phyloP scores from a whole-genome alignment of 2,113 vertebrate species.

The human region GRCh38 chr22:49331001-49331500 shows the following conservation, averaged over 20 bases:
- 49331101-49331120: neutral
- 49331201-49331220: constrained; percentile 78
- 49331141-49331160: neutral
- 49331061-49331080: accelerated
- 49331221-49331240: constrained; percentile 86
- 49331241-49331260: constrained; percentile 85
- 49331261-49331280: constrained; percentile 80
- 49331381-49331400: neutral
- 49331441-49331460: neutral
- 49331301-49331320: constrained; percentile 64
- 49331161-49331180: neutral
- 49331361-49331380: neutral
- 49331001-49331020: accelerated
- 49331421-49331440: neutral
- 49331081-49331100: accelerated
- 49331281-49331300: constrained; percentile 76
- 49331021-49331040: accelerated
- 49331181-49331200: constrained; percentile 50
- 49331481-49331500: accelerated
- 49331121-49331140: neutral
- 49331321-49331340: constrained; percentile 46
- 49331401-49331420: neutral
- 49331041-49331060: accelerated
- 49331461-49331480: neutral
- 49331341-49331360: constrained; percentile 19